Percentiles rank a stretch among this genome's conserved stretches.
Conservation (phyloP, 2,888 invertebrate species). For the Drosophila atripex region DNA sequence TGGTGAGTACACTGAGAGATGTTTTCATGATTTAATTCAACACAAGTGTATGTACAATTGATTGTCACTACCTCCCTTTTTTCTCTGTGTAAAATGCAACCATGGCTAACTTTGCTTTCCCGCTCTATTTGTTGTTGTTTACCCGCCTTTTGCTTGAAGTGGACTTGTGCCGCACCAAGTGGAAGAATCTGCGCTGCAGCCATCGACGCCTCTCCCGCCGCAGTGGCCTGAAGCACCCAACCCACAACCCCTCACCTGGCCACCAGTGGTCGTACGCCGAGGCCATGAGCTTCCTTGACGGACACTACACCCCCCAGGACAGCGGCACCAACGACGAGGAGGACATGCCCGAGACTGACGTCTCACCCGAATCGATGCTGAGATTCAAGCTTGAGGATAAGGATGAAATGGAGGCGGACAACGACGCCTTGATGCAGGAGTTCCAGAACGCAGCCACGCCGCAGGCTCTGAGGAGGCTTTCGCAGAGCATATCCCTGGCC, state of each 20-base stretch:
- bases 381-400: constrained; percentile 55
- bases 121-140: constrained; percentile 2
- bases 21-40: neutral
- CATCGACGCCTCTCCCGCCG: constrained; percentile 55
- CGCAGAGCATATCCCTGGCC: constrained; percentile 69
- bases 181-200: constrained; percentile 79
- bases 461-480: constrained; percentile 74
- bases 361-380: constrained; percentile 26
- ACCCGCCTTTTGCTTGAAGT: constrained; percentile 50
- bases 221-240: constrained; percentile 13
- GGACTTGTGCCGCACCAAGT: constrained; percentile 79
- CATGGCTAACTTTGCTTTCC: neutral
- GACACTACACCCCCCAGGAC: constrained; percentile 33
- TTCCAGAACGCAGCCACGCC: constrained; percentile 77
- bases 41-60: neutral
- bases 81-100: neutral
- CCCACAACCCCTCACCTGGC: constrained; percentile 26
- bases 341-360: constrained; percentile 25
- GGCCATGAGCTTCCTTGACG: constrained; percentile 61
- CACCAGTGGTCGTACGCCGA: constrained; percentile 55
- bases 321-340: constrained; percentile 60
- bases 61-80: neutral
- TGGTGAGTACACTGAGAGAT: constrained; percentile 60
- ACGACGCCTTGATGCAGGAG: constrained; percentile 74
- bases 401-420: constrained; percentile 70